phyloP scores from a whole-genome alignment of 2,113 vertebrate genomes.

The Leptocoma aspasia region DNA sequence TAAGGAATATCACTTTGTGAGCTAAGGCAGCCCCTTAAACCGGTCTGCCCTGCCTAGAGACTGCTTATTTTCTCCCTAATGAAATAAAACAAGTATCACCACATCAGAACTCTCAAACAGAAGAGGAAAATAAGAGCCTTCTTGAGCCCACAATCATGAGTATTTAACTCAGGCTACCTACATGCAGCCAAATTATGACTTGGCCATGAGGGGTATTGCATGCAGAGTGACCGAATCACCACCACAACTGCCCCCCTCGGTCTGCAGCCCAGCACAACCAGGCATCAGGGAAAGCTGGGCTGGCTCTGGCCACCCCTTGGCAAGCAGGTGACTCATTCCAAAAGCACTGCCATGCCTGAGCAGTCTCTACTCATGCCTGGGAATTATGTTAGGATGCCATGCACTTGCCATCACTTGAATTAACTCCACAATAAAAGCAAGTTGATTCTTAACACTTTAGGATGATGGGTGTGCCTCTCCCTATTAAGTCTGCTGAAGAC shows the following conservation, averaged over 20 bases:
- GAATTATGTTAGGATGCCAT: neutral
- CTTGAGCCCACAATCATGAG: neutral
- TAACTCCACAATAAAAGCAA: neutral
- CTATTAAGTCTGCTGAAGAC: neutral
- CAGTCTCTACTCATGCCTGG: neutral
- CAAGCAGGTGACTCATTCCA: neutral
- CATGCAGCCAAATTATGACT: fast-evolving
- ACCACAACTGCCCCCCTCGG: neutral
- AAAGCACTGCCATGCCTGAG: neutral
- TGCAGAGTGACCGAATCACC: fast-evolving
- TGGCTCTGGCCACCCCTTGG: neutral
- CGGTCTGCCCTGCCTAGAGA: neutral
- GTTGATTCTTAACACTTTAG: neutral
- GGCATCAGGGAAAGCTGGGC: neutral
- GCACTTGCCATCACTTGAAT: neutral
- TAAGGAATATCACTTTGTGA: neutral
- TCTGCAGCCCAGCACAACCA: neutral
- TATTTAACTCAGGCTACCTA: neutral
- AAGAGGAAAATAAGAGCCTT: neutral
- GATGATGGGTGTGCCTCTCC: neutral
- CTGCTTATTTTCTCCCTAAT: neutral
- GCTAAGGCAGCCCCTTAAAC: neutral
- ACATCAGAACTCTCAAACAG: neutral
- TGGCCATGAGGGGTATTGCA: neutral
- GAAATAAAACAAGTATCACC: neutral